A percentile compares a stretch with the other conserved stretches of the same genome.
phyloP scores from a whole-genome alignment of 2,797 vertebrate species.

The Cheirogaleus major region DNA sequence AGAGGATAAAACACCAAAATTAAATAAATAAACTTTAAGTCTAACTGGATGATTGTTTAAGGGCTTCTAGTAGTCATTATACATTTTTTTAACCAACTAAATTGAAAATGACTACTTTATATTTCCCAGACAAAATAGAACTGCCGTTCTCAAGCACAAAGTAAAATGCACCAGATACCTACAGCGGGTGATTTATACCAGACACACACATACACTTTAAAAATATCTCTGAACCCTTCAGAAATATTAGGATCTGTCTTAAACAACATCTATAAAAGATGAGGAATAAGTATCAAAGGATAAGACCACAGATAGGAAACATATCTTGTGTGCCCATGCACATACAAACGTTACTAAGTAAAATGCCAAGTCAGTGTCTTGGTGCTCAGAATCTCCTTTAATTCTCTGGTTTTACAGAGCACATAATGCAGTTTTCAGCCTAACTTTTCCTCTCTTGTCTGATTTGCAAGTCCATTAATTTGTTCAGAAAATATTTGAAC shows the following conservation, averaged over 20 bases:
- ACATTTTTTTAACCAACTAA: constrained; percentile 55
- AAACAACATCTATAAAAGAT: neutral
- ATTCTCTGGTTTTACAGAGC: neutral
- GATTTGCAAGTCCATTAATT: constrained; percentile 57
- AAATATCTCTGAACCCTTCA: neutral
- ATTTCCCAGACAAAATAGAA: constrained; percentile 62
- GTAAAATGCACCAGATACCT: neutral
- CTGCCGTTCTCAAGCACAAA: neutral
- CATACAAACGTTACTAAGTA: neutral
- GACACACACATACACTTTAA: neutral
- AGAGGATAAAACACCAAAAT: constrained; percentile 29
- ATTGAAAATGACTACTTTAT: constrained; percentile 65
- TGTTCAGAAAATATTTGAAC: constrained; percentile 54
- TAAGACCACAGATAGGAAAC: neutral
- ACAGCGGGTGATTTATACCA: neutral
- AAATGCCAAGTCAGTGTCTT: neutral
- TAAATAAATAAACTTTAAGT: constrained; percentile 34
- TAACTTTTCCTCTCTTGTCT: constrained; percentile 22
- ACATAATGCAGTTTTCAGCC: neutral
- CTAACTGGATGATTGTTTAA: constrained; percentile 46
- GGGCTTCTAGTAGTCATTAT: neutral
- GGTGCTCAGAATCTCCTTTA: neutral
- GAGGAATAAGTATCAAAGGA: neutral
- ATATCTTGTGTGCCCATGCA: neutral
- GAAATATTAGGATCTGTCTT: constrained; percentile 9